These are phyloP conservation scores for Axinella damicornis DNA, from an alignment of 37 sponge, comb jelly and placozoan genomes.

Conservation along the genomic window DNA sequence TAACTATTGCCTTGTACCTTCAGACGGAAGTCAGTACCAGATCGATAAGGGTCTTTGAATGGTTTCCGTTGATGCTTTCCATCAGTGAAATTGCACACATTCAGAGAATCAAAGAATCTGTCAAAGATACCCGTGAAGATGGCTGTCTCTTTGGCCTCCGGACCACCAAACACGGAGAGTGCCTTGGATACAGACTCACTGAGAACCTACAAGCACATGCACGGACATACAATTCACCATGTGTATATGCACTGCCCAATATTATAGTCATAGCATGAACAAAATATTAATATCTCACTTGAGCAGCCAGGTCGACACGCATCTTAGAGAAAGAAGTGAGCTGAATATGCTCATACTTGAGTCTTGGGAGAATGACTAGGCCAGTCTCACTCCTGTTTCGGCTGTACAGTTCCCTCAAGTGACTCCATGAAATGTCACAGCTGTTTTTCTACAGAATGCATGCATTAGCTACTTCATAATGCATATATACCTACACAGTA, in stretches of 20 bases:
- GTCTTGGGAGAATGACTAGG: slow-evolving; percentile 34
- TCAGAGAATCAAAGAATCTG: slow-evolving; percentile 48
- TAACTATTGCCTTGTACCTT: no score
- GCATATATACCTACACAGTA: no score
- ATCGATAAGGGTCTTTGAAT: slow-evolving; percentile 38
- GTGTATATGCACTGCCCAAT: no score
- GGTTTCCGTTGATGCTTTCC: slow-evolving; percentile 23
- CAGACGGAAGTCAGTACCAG: slow-evolving; percentile 26
- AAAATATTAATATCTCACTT: slow-evolving; percentile 7
- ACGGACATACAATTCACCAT: no score
- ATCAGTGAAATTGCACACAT: slow-evolving; percentile 4
- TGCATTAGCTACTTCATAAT: no score
- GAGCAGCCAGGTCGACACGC: slow-evolving; percentile 62
- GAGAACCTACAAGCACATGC: slow-evolving; percentile 15
- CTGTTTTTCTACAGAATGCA: neutral
- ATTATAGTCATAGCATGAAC: no score
- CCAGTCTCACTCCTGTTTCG: slow-evolving; percentile 5
- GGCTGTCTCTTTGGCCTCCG: slow-evolving; percentile 39
- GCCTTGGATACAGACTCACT: slow-evolving; percentile 29
- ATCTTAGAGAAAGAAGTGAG: slow-evolving; percentile 64
- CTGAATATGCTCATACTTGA: slow-evolving; percentile 58
- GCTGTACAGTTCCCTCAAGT: slow-evolving; percentile 21
- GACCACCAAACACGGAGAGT: neutral
- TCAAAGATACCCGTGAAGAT: slow-evolving; percentile 15
- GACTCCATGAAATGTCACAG: slow-evolving; percentile 42